These are phyloP conservation scores for Myripristis jacobus DNA, from an alignment of 2,797 vertebrate genomes.

Conservation along the genomic window DNA sequence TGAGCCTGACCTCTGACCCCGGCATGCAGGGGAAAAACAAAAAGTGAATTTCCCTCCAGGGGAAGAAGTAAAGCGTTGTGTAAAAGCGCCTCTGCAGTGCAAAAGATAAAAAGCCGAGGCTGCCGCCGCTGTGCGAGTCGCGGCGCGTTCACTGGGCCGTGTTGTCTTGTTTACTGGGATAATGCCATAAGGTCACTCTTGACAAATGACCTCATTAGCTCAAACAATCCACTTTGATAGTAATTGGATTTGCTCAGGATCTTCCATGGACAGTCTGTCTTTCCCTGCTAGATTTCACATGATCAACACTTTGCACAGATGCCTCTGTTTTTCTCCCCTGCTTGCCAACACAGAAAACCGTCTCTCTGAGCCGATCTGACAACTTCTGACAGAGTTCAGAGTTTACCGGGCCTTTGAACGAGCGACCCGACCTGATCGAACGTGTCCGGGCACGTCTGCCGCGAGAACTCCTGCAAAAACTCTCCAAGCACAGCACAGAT, in stretches of 20 bases:
- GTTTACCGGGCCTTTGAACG: too few relatives aligned
- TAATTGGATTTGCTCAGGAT: constrained; percentile 61
- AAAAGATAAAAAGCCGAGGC: neutral
- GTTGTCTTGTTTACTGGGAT: constrained; percentile 33
- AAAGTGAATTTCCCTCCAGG: too few relatives aligned
- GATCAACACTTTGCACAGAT: neutral
- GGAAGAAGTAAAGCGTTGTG: neutral
- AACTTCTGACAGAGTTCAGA: too few relatives aligned
- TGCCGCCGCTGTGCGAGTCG: neutral
- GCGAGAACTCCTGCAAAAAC: too few relatives aligned
- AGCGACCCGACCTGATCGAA: neutral
- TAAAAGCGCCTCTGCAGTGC: neutral
- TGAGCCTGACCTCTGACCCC: neutral
- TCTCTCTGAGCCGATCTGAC: neutral
- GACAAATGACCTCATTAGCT: constrained; percentile 51
- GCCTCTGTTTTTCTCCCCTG: neutral
- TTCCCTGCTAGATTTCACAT: constrained; percentile 13
- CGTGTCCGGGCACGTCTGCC: neutral
- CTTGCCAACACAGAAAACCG: neutral
- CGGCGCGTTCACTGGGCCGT: constrained; percentile 12
- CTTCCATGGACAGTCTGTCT: constrained; percentile 25
- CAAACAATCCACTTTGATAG: constrained; percentile 59
- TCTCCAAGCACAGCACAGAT: too few relatives aligned
- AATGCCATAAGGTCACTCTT: constrained; percentile 28
- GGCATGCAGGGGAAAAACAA: too few relatives aligned